These are phyloP conservation scores for Crossaster papposus DNA, from an alignment of 53 echinoderm and acorn worm species.

Conservation along the genomic window DNA sequence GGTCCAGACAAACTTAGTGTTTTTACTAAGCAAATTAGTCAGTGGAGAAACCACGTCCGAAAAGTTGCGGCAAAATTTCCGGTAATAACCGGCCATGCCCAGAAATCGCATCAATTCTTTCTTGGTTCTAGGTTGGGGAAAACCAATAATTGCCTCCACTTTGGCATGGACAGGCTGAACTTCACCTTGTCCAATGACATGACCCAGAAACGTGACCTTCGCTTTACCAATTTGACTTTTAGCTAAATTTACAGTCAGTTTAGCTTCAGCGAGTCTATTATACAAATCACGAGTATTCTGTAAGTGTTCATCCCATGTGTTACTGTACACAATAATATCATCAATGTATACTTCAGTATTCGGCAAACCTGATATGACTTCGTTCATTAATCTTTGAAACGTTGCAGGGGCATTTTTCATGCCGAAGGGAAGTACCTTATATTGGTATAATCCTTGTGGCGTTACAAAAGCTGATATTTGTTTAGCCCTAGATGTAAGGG, in stretches of 20 bases:
- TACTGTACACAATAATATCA: slow-evolving; percentile 45
- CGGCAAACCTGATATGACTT: not conserved
- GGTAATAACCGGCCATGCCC: slow-evolving; percentile 25
- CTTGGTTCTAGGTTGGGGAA: slow-evolving; percentile 40
- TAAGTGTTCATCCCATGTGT: slow-evolving; percentile 54
- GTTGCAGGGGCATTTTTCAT: not conserved
- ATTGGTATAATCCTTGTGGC: slow-evolving; percentile 47
- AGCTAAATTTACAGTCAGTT: slow-evolving; percentile 42
- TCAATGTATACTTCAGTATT: slow-evolving; percentile 27
- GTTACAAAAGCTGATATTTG: slow-evolving; percentile 60
- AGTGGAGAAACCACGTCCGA: slow-evolving; percentile 20
- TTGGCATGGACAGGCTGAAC: slow-evolving; percentile 52
- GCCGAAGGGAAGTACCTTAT: slow-evolving; percentile 58
- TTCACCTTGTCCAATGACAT: slow-evolving; percentile 65
- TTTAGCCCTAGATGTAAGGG: slow-evolving; percentile 34
- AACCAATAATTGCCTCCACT: slow-evolving; percentile 54
- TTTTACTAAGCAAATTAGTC: slow-evolving; percentile 1
- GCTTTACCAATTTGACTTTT: slow-evolving; percentile 68
- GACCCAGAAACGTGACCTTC: slow-evolving; percentile 57
- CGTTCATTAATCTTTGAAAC: slow-evolving; percentile 45
- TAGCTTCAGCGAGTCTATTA: slow-evolving; percentile 13
- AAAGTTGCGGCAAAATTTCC: slow-evolving; percentile 16
- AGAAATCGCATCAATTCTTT: slow-evolving; percentile 27
- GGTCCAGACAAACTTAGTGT: slow-evolving; percentile 9
- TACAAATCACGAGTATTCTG: slow-evolving; percentile 3